Conservation (phyloP, 2,113 vertebrate species). For the Callionymus lyra region DNA sequence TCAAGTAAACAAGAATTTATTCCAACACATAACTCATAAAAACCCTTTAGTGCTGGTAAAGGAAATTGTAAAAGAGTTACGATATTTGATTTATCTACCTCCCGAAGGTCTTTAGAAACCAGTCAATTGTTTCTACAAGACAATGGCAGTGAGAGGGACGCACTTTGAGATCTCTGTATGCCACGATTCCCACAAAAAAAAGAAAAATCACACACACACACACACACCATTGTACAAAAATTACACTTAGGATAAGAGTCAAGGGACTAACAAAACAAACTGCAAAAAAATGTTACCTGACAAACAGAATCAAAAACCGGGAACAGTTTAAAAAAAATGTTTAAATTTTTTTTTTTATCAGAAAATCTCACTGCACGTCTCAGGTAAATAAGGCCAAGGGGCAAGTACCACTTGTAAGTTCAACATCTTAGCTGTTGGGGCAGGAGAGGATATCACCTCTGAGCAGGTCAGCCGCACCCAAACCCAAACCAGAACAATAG, state of each 20-base stretch:
- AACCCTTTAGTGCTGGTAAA: no score
- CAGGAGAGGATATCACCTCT: conserved; percentile 27
- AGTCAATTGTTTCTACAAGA: conserved; percentile 1
- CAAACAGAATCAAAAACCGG: conserved; percentile 10
- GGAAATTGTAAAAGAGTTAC: no score
- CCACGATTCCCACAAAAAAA: conserved; percentile 17
- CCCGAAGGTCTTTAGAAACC: no score
- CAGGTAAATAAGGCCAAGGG: no score
- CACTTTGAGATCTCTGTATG: conserved; percentile 19
- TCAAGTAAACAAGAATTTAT: no score
- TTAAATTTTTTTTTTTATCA: conserved; percentile 24
- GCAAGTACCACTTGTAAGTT: conserved; percentile 4
- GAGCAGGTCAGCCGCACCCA: conserved; percentile 47
- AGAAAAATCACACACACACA: neutral
- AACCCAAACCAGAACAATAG: conserved; percentile 34
- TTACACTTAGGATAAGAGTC: no score
- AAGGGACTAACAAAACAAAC: no score
- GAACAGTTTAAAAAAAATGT: conserved; percentile 7
- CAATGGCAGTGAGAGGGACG: conserved; percentile 27
- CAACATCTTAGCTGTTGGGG: conserved; percentile 6
- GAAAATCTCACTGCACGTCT: conserved; percentile 25
- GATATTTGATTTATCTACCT: no score
- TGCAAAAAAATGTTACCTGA: no score
- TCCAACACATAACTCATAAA: no score
- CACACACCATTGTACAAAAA: no score